Percentiles rank a stretch among this genome's conserved stretches.
phyloP scores from a whole-genome alignment of 92 coral and sea anemone genomes.

The Plumapathes pennacea region DNA sequence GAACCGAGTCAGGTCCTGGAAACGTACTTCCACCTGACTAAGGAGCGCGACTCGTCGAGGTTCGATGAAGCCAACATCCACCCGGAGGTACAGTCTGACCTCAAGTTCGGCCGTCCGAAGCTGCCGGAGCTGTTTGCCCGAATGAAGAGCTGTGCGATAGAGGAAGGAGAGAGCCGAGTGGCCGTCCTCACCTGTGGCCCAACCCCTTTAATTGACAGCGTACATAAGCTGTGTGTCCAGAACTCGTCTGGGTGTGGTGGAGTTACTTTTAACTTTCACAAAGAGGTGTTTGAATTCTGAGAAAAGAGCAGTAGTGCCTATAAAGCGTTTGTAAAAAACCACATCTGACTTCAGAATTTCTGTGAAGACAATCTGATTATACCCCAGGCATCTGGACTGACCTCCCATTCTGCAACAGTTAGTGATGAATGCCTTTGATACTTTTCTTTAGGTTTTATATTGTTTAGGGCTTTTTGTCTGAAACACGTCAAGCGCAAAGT shows the following conservation, averaged over 20 bases:
- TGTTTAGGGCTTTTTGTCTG: too few relatives aligned
- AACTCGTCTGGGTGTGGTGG: conserved; percentile 44
- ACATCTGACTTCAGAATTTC: too few relatives aligned
- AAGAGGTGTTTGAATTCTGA: conserved; percentile 72
- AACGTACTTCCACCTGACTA: conserved; percentile 64
- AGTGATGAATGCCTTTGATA: too few relatives aligned
- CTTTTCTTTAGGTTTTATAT: too few relatives aligned
- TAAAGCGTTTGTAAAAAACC: too few relatives aligned
- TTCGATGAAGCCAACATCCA: conserved; percentile 65
- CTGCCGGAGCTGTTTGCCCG: conserved; percentile 45
- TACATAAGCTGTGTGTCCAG: conserved; percentile 51
- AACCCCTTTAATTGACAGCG: conserved; percentile 36
- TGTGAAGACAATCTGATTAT: too few relatives aligned
- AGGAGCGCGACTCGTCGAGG: conserved; percentile 58
- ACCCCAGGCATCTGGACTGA: too few relatives aligned
- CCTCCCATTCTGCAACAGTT: too few relatives aligned
- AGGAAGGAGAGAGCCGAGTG: conserved; percentile 36
- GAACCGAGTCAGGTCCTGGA: conserved; percentile 48
- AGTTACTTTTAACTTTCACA: conserved; percentile 66
- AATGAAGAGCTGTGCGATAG: conserved; percentile 50
- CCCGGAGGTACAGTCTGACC: conserved; percentile 60
- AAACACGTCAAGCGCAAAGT: too few relatives aligned
- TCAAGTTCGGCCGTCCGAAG: conserved; percentile 69
- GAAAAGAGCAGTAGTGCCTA: too few relatives aligned
- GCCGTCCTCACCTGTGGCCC: conserved; percentile 78